Evolutionary conservation across 2,113 vertebrate genomes (phyloP).

Genomic region (Ailurus styani): DNA sequence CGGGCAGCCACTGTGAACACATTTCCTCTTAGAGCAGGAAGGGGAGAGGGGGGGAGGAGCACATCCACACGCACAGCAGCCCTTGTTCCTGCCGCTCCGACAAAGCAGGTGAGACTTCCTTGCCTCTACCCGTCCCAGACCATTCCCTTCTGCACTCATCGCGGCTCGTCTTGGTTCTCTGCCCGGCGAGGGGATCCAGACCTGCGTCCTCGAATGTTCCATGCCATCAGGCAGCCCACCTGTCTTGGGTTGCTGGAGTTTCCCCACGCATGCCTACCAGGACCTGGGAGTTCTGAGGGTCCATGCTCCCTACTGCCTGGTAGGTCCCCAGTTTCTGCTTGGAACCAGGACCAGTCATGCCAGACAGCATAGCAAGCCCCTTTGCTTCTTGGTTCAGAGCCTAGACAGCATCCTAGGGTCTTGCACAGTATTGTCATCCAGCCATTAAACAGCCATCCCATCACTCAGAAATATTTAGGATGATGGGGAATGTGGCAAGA

Average conservation of each 20-base stretch:
- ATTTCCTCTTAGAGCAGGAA: not conserved
- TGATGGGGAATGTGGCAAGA: too few species aligned
- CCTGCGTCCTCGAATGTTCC: not conserved
- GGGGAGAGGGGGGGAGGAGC: not conserved
- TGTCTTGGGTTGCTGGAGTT: not conserved
- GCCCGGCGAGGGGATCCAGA: not conserved
- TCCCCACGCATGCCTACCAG: not conserved
- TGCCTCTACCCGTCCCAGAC: fast-evolving
- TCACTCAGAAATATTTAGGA: not conserved
- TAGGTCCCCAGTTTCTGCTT: not conserved
- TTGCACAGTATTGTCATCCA: too few species aligned
- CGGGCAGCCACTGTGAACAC: not conserved
- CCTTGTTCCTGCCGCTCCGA: not conserved
- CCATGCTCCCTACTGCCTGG: not conserved
- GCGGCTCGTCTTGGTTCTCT: not conserved
- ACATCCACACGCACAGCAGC: fast-evolving
- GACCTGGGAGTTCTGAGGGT: not conserved
- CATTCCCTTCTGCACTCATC: not conserved
- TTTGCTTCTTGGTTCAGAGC: not conserved
- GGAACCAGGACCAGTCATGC: not conserved
- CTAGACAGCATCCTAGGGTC: too few species aligned
- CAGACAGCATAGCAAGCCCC: too few species aligned
- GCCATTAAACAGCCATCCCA: not conserved
- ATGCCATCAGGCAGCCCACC: not conserved
- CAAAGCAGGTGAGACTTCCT: not conserved